Base-by-base conservation (phyloP, 2,888 invertebrate genomes). In the Liodrosophila aerea region DNA sequence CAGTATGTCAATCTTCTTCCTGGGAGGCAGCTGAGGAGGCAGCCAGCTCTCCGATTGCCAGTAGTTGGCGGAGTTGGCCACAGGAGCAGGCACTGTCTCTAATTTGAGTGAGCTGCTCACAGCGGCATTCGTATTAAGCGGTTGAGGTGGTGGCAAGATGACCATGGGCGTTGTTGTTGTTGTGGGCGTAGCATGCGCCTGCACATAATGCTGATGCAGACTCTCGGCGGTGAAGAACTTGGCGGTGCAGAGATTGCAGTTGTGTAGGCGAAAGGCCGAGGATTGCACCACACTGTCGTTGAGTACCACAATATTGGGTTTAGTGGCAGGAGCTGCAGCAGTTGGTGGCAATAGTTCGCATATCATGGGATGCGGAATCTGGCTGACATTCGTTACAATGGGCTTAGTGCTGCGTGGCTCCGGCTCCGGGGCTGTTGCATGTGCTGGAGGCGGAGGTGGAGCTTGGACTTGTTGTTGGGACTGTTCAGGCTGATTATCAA, bases 251-350 rank as follows among this genome's bases (percentile, higher is more conserved):
- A 86, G 68, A 7, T 63, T 76, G 37, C 90, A 89, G 2, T 87
- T 85, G 47, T 88, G 85, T 11, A 89, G 54, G 1, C 87, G 86
- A 54, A 89, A 89, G 1, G 87, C 87, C 0, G 88, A 85, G 0
- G 89, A 88, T 44, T 88, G 87, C 1, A 90, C 88, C 27, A 90
- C 90, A 16, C 89, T 89, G 46, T 90, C 89, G 52, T 90, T 88
- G 2, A 89, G 76, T 4, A 90, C 90, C n/a, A 90, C 88, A 54
- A 90, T 89, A 44, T 89, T 89, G 12, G 89, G 88, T 27, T 89
- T 89, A 7, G 45, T 46, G 1, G 64, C 46, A 0, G 56, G 43
- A 13, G 22, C 2, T 2, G 64, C 1, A 54, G 49, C 5, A 57
- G 45, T 88, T 88, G 2, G 88, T 88, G 0, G n/a, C n/a, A n/a